A percentile compares a stretch with the other conserved stretches of the same genome.
Conservation (phyloP, 2,113 vertebrate genomes). For the Hydropotes inermis region DNA sequence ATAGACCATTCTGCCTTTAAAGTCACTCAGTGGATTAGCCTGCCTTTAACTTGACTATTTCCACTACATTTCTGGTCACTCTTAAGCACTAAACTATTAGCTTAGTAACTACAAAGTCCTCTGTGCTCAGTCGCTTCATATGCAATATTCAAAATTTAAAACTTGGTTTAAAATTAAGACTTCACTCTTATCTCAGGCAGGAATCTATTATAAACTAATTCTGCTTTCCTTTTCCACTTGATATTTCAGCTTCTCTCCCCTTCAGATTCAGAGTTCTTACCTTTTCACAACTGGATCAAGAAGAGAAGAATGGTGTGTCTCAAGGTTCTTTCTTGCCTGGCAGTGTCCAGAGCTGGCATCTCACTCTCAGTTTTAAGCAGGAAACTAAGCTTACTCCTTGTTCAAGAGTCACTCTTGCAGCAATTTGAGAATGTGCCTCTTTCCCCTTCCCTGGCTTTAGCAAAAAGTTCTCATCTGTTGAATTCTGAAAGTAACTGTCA, state of each 20-base stretch:
- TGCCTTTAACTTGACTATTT: neutral
- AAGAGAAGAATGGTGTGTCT: neutral
- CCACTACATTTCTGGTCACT: neutral
- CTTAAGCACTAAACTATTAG: neutral
- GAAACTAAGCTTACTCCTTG: neutral
- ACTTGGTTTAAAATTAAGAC: neutral
- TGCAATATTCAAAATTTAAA: neutral
- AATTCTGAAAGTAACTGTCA: fast-evolving
- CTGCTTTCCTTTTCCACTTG: neutral
- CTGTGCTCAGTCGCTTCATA: neutral
- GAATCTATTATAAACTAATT: neutral
- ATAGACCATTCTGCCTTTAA: neutral
- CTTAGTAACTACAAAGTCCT: neutral
- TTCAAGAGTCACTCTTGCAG: neutral
- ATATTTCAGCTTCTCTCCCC: neutral
- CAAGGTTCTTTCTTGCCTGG: neutral
- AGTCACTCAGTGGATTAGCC: neutral
- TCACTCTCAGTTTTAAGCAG: neutral
- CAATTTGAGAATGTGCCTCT: fast-evolving
- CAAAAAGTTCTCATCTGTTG: neutral
- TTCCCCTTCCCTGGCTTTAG: fast-evolving
- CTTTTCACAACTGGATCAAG: neutral
- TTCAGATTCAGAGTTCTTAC: neutral
- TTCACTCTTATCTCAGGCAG: neutral
- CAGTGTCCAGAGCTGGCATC: neutral